These are phyloP conservation scores for Thera obeliscata DNA, from an alignment of 2,888 invertebrate species.

Conservation along the genomic window DNA sequence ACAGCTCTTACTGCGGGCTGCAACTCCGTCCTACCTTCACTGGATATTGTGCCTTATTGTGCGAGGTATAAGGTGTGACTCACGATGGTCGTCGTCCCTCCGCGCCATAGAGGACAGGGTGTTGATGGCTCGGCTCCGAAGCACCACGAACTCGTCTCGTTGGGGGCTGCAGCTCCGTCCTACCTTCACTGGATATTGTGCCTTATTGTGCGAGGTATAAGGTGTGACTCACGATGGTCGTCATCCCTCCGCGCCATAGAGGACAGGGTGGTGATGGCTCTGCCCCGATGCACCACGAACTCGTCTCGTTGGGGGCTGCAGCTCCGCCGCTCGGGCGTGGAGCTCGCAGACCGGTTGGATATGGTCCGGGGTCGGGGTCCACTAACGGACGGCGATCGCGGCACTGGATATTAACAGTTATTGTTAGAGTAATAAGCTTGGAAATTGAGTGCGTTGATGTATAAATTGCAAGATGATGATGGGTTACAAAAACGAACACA, in stretches of 20 bases:
- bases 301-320: constrained; percentile 85
- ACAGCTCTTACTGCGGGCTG: too few species aligned
- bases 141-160: constrained; percentile 91
- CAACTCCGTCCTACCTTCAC: too few species aligned
- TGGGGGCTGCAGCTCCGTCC: constrained; percentile 70
- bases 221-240: constrained; percentile 50
- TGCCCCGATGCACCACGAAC: constrained; percentile 92
- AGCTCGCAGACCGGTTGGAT: constrained; percentile 66
- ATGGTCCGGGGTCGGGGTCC: constrained; percentile 56
- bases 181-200: not conserved
- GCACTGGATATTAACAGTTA: constrained; percentile 61
- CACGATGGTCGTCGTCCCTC: constrained; percentile 63
- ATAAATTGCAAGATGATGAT: constrained; percentile 5
- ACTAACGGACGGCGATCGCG: constrained; percentile 77
- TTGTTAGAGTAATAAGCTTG: constrained; percentile 18
- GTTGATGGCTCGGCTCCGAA: constrained; percentile 90
- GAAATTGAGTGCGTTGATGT: constrained; percentile 12
- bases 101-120: constrained; percentile 86
- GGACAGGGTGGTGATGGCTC: constrained; percentile 90
- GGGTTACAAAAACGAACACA: not conserved
- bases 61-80: constrained; percentile 7
- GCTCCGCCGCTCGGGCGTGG: constrained; percentile 74
- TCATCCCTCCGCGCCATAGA: constrained; percentile 78
- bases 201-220: not conserved
- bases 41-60: not conserved